Evolutionary conservation across 1,140 invertebrate species (phyloP).

Genomic region (Wasmannia auropunctata): DNA sequence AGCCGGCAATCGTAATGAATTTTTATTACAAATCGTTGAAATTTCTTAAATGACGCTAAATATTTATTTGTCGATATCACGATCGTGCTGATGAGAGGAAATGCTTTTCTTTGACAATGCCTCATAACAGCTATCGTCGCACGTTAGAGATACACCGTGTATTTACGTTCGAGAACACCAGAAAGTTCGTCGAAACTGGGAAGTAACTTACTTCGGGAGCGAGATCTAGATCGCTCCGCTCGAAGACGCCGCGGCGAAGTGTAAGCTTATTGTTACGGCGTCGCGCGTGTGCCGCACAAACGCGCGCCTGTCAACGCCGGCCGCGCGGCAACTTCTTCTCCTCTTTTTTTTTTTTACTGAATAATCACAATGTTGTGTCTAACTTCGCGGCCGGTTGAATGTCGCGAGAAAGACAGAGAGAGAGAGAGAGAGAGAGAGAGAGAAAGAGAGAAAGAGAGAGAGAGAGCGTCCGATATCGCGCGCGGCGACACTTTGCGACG

Average conservation of each 20-base stretch:
- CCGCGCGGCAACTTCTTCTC: neutral
- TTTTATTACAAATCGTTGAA: neutral
- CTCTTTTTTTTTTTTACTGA: neutral
- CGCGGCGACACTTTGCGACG: slow-evolving; percentile 50
- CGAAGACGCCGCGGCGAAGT: neutral
- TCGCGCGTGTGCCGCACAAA: neutral
- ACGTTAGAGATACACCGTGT: neutral
- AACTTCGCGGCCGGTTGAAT: slow-evolving; percentile 61
- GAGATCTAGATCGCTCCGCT: slow-evolving; percentile 6
- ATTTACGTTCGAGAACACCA: neutral
- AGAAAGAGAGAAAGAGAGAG: no score
- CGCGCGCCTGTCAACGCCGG: neutral
- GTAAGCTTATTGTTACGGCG: neutral
- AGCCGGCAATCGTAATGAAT: neutral
- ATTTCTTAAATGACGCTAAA: neutral
- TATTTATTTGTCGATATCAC: neutral
- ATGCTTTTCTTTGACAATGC: neutral
- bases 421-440: no score
- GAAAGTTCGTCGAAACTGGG: neutral
- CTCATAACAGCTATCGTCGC: neutral
- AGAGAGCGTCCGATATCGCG: slow-evolving; percentile 24
- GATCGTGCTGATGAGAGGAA: no score
- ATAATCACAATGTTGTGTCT: slow-evolving; percentile 10
- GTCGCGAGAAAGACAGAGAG: neutral
- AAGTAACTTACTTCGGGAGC: slow-evolving; percentile 14